Percentiles rank a stretch among this genome's conserved stretches.
Conservation (phyloP, 2,113 vertebrate species). For the Silurus asotus region DNA sequence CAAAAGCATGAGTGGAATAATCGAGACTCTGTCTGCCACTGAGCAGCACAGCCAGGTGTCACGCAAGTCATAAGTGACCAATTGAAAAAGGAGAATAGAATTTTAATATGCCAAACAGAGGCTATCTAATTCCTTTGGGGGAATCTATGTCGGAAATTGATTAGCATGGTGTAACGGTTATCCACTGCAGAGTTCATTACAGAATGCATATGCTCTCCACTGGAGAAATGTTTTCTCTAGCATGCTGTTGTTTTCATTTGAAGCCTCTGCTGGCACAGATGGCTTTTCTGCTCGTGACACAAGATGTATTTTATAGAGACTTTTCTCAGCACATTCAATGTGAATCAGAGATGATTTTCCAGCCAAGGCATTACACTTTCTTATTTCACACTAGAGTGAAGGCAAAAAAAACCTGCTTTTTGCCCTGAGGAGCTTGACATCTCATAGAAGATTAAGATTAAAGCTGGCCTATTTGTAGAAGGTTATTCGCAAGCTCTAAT, state of each 20-base stretch:
- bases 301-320: conserved; percentile 28
- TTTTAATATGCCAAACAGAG: conserved; percentile 28
- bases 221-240: conserved; percentile 28
- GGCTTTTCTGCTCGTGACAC: conserved; percentile 25
- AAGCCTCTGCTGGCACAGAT: conserved; percentile 26
- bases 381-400: conserved; percentile 52
- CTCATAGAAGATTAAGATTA: conserved; percentile 51
- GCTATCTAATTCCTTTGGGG: conserved; percentile 30
- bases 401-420: conserved; percentile 38
- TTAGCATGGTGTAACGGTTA: conserved; percentile 46
- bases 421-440: conserved; percentile 43
- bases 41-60: conserved; percentile 6
- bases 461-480: conserved; percentile 50
- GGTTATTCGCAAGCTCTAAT: conserved; percentile 49
- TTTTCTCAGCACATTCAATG: conserved; percentile 25
- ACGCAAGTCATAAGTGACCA: conserved; percentile 32
- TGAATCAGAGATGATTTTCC: conserved; percentile 48
- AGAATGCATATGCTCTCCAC: conserved; percentile 33
- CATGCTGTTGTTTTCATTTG: conserved; percentile 19
- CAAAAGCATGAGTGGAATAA: conserved; percentile 22
- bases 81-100: conserved; percentile 31
- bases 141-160: conserved; percentile 39
- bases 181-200: conserved; percentile 44
- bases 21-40: not conserved
- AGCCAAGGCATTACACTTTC: conserved; percentile 48